Conservation (phyloP, 2,888 invertebrate genomes). For the Drosophila falleni region DNA sequence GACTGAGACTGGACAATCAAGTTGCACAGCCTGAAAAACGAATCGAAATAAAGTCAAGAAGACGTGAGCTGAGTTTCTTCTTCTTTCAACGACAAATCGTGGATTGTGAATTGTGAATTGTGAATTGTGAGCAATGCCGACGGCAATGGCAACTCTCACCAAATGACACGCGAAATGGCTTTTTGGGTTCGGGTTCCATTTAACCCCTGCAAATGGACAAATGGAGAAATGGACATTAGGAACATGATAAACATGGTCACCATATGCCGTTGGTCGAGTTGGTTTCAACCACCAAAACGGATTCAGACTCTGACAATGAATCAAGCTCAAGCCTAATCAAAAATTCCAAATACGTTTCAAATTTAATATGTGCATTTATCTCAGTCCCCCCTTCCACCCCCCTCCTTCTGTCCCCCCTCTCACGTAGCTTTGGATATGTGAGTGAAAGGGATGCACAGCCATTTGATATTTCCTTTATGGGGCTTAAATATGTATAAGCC, state of each 20-base stretch:
- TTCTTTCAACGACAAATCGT: constrained; percentile 28
- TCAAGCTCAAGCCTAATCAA: constrained; percentile 71
- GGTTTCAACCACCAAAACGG: constrained; percentile 37
- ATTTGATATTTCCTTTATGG: constrained; percentile 75
- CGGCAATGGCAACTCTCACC: constrained; percentile 34
- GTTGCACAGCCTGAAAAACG: constrained; percentile 51
- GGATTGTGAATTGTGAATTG: constrained; percentile 7
- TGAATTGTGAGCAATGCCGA: constrained; percentile 26
- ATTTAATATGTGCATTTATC: constrained; percentile 80
- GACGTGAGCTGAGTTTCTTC: constrained; percentile 14
- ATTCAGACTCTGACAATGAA: constrained; percentile 11
- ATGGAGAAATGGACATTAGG: constrained; percentile 1
- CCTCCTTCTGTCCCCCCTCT: not conserved
- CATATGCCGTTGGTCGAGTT: constrained; percentile 46
- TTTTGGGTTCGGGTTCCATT: constrained; percentile 10
- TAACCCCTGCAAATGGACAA: constrained; percentile 44
- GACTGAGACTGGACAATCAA: constrained; percentile 30
- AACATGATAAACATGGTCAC: constrained; percentile 9
- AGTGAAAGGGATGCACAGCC: constrained; percentile 53
- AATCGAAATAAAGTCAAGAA: constrained; percentile 40
- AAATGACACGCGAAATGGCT: constrained; percentile 46
- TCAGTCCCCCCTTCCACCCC: constrained; percentile 5
- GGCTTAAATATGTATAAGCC: constrained; percentile 79
- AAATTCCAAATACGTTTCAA: constrained; percentile 83
- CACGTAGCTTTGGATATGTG: not conserved